Evolutionary conservation across 2,113 vertebrate species (phyloP).

Genomic region (Crotalus viridis): DNA sequence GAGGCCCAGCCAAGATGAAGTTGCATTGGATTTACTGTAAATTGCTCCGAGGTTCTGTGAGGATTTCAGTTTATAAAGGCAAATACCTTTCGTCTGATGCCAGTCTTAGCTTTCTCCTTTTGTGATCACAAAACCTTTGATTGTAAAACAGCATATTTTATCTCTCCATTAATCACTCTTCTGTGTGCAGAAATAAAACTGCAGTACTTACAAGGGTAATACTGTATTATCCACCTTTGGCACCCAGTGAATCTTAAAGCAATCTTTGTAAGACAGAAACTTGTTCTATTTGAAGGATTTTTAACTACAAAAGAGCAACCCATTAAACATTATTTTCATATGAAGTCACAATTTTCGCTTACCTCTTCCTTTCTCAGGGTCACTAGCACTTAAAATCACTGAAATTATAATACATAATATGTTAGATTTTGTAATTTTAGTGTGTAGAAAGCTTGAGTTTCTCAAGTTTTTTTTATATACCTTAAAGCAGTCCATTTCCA

Average conservation of each 20-base stretch:
- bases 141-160: not conserved
- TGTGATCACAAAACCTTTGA: not conserved
- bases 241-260: not conserved
- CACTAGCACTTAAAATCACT: not conserved
- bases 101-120: not conserved
- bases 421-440: not conserved
- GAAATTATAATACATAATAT: not conserved
- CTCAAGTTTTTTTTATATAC: not conserved
- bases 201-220: not conserved
- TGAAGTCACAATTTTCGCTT: not conserved
- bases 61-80: constrained; percentile 34
- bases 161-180: not conserved
- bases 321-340: not conserved
- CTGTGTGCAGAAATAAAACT: not conserved
- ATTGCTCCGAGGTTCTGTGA: not conserved
- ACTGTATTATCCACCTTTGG: not conserved
- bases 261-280: not conserved
- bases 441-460: not conserved
- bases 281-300: not conserved
- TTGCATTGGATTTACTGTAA: not conserved
- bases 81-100: not conserved
- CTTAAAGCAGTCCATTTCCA: not conserved
- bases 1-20: constrained; percentile 28
- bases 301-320: not conserved
- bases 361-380: not conserved